Percentiles rank a stretch among this genome's conserved stretches.
These are phyloP conservation scores for Octomys mimax DNA, from an alignment of 2,797 vertebrate genomes.

Conservation along the genomic window DNA sequence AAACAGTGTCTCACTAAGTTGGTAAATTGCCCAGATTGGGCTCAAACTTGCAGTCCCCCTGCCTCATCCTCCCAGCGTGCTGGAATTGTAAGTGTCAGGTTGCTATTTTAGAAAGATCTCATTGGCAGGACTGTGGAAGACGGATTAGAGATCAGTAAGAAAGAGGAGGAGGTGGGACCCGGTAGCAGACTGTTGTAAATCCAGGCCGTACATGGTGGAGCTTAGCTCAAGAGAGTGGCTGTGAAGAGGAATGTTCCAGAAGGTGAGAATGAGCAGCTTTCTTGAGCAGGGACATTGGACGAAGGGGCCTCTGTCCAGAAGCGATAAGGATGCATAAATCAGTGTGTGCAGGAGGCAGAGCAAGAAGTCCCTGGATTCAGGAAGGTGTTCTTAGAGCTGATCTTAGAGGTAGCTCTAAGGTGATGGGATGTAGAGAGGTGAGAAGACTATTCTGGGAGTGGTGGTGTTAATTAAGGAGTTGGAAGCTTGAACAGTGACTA, in stretches of 20 bases:
- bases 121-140: neutral
- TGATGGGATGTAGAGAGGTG: neutral
- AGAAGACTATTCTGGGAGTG: neutral
- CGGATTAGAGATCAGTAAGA: neutral
- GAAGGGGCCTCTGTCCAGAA: neutral
- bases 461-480: neutral
- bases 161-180: neutral
- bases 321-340: neutral
- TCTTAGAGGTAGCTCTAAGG: neutral
- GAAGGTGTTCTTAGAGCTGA: neutral
- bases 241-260: neutral
- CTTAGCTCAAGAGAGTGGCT: neutral
- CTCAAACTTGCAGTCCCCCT: neutral
- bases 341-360: neutral
- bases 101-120: neutral
- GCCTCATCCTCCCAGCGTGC: neutral
- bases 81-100: neutral
- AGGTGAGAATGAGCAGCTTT: slow-evolving; percentile 20
- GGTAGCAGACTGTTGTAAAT: neutral
- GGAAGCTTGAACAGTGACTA: neutral
- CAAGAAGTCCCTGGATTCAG: neutral
- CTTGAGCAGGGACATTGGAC: neutral
- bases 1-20: neutral
- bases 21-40: neutral
- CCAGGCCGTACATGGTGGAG: neutral